Base-by-base conservation (phyloP, 1,140 invertebrate species). In the Procambarus virginalis region DNA sequence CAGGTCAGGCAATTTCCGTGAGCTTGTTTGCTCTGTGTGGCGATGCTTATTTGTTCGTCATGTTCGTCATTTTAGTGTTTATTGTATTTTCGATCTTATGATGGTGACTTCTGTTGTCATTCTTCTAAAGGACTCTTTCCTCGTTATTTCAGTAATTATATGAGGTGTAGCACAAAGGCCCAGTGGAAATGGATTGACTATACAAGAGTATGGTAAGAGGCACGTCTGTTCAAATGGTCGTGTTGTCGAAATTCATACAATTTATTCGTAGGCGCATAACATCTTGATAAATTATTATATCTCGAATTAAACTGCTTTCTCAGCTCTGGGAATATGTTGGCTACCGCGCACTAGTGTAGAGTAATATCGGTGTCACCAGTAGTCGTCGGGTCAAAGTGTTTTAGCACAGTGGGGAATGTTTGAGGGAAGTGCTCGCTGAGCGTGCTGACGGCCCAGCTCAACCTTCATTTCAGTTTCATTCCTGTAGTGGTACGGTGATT, bases 91-190 rank as follows among this genome's bases (percentile, higher is more conserved):
- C 82, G 82, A 84, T 84, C 82, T 73, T 84, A 84, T 84, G 82
- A 84, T 84, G 82, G 82, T 84, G 82, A 84, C 82, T 84, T 84
- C 60, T 84, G 82, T 84, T 84, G 82, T 84, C 82, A 84, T 84
- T 84, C 82, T 70, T 46, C 34, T 84, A 70, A 82, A 46, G 55
- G 10, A 70, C 17, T 49, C 51, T 84, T 68, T 48, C 14, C 82
- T 51, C n/a, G 68, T 20, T 68, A 70, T 73, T 49, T 49, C n/a
- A 49, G 34, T 84, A 34, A 22, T 49, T 46, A 84, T 55, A 46
- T 84, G 48, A 84, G 34, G 60, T 49, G 60, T 68, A 49, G 34
- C 82, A 75, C 48, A 22, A 49, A 49, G 14, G n/a, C 49, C 45
- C 60, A 46, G 82, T 48, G 64, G 64, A 84, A 68, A 84, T 84